Conservation (phyloP, 2,888 invertebrate species). For the Drosophila cyrtoloma region DNA sequence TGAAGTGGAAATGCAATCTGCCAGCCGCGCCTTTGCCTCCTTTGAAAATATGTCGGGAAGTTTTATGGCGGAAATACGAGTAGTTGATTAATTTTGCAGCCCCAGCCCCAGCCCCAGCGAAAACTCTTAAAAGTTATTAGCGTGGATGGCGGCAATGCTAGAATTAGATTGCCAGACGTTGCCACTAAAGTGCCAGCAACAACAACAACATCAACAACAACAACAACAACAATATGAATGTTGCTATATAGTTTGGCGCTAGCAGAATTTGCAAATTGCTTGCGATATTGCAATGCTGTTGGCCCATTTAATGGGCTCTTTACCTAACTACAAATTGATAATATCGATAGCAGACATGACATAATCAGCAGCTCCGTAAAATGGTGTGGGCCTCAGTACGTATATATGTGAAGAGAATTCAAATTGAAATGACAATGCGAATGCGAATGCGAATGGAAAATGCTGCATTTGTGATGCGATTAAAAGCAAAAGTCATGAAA, state of each 20-base stretch:
- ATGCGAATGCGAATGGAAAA: background rate
- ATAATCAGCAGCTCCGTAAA: slow-evolving; percentile 30
- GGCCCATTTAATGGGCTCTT: slow-evolving; percentile 22
- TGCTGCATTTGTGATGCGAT: slow-evolving; percentile 20
- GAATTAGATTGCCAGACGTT: slow-evolving; percentile 39
- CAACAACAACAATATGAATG: slow-evolving; percentile 23
- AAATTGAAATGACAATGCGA: slow-evolving; percentile 1
- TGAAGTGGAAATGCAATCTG: slow-evolving; percentile 69
- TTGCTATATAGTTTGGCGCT: slow-evolving; percentile 29
- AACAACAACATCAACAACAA: background rate
- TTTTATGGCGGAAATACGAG: slow-evolving; percentile 60
- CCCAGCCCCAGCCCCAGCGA: slow-evolving; percentile 12
- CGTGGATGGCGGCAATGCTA: slow-evolving; percentile 20
- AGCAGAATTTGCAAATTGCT: slow-evolving; percentile 35
- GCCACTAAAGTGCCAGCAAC: slow-evolving; percentile 15
- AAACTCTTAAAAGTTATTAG: slow-evolving; percentile 50
- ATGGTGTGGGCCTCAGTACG: background rate
- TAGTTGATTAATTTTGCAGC: slow-evolving; percentile 62
- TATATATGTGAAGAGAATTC: background rate
- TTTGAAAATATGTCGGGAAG: slow-evolving; percentile 44
- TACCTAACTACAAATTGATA: slow-evolving; percentile 40
- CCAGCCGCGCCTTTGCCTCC: slow-evolving; percentile 22
- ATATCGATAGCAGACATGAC: slow-evolving; percentile 31
- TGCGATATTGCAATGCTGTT: slow-evolving; percentile 6
- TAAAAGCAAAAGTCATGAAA: slow-evolving; percentile 31